Evolutionary conservation across 1,140 invertebrate genomes (phyloP), one percentile per base, ranked within the genome.

Genomic region (Bilobella aurantiaca): DNA sequence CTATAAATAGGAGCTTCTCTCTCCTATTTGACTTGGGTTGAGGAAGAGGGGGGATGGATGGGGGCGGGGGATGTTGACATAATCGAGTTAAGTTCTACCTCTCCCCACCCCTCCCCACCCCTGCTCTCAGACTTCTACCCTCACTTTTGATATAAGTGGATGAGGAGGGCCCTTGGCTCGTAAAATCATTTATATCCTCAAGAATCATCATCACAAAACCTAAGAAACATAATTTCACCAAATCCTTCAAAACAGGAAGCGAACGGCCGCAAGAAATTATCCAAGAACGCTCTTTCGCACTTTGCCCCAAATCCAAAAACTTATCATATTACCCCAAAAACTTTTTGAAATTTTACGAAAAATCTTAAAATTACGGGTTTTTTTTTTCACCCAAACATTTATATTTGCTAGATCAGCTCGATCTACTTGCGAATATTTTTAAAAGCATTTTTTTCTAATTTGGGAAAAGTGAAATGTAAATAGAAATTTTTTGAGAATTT

Each of bases 61-160:
- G n/a, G n/a, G n/a, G n/a, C n/a, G 58, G 65, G 70, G 28, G 49
- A 65, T 72, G 70, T 72, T 72, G 70, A 72, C 70, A 72, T 72
- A 72, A 72, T 72, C 67, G 65, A 71, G 62, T 71, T 71, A 68
- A 68, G 14, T 8, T 23, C 49, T 5, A 8, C 14, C 21, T 16
- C 49, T 16, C 14, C 21, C 21, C 23, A 56, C 14, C 25, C 49
- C 5, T 23, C 8, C 8, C 5, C 49, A 56, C 25, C 23, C 49
- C n/a, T n/a, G n/a, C n/a, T n/a, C n/a, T n/a, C n/a, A 56, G 23
- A 16, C 49, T 12, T 23, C 49, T 56, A 16, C 23, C 49, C 14
- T 23, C 49, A 14, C 8, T n/a, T 42, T 42, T 12, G 8, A n/a
- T 8, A 8, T n/a, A 42, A 42, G n/a, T 42, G 37, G 37, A 42